Base-by-base conservation (phyloP, 2,797 vertebrate genomes). In the Enteromius afrohamiltoni region DNA sequence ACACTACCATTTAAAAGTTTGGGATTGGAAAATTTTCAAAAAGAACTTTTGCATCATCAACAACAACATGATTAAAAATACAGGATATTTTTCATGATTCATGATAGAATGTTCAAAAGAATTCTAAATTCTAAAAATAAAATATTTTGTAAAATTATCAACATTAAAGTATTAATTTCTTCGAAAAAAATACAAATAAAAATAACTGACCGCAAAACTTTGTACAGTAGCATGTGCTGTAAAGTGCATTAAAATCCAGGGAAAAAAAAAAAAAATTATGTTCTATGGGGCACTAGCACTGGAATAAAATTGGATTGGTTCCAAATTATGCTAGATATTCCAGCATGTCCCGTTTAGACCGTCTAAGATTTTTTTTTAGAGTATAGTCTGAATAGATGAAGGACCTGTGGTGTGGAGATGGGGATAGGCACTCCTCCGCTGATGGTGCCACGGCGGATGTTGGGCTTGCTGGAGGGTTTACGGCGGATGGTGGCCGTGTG, bases 401-500 rank as follows among this genome's bases (percentile, higher is more conserved):
- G 3, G 23, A 88, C 88, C 88, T 96, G 93, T 0, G 96, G 96
- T 9, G 95, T 95, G 86, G 89, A 88, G 87, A 96, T 96, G 71
- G 96, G 95, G 73, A 96, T 96, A 53, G 95, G 95, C 1, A 95
- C 93, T 1, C 95, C 95, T 0, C 95, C 95, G 11, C 95, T 94
- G 89, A 96, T 94, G 0, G 95, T 96, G 5, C 95, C 95, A 1
- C 96, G 89, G 3, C 96, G 94, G 45, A 92, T 91, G 3, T 79
- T 82, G 0, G 95, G 94, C 83, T 96, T 96, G 83, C 94, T 95
- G 4, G 94, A 95, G 0, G 96, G 96, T 55, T 96, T 96, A 74
- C 96, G 93, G 1, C 95, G 90, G 85, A 96, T 96, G 65, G 96
- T 96, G 1, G 96, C 96, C 0, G 95, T 94, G 88, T 96, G 93